A percentile compares a stretch with the other conserved stretches of the same genome.
phyloP scores from a whole-genome alignment of 2,888 invertebrate species.

The Lasioglossum oenotherae region DNA sequence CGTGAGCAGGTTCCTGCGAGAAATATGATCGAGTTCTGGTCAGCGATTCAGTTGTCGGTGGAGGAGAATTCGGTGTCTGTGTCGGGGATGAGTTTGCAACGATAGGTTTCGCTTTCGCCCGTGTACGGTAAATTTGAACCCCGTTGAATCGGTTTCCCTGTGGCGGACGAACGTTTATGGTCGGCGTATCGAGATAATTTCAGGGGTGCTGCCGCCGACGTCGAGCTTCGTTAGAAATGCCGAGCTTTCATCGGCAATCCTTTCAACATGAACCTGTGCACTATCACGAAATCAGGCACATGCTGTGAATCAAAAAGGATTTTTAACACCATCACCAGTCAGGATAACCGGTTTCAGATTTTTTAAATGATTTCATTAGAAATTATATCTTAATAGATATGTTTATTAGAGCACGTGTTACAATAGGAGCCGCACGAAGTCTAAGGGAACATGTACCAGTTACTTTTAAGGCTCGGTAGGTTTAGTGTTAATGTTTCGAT shows the following conservation, averaged over 20 bases:
- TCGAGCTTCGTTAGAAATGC: neutral
- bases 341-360: too few species aligned
- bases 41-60: slow-evolving; percentile 12
- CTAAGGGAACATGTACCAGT: too few species aligned
- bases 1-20: neutral
- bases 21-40: slow-evolving; percentile 23
- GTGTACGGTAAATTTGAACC: slow-evolving; percentile 18
- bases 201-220: too few species aligned
- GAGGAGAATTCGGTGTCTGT: slow-evolving; percentile 5
- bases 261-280: neutral
- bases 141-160: slow-evolving; percentile 32
- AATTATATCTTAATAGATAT: too few species aligned
- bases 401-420: too few species aligned
- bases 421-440: too few species aligned
- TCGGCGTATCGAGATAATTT: neutral
- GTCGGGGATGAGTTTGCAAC: neutral
- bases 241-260: neutral
- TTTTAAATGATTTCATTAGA: too few species aligned
- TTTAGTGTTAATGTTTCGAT: too few species aligned
- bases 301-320: neutral
- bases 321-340: neutral
- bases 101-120: slow-evolving; percentile 25
- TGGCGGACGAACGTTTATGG: neutral
- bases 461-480: too few species aligned
- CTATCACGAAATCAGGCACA: neutral